Evolutionary conservation across 1,140 invertebrate species (phyloP).

Genomic region (Calephelis virginiensis): DNA sequence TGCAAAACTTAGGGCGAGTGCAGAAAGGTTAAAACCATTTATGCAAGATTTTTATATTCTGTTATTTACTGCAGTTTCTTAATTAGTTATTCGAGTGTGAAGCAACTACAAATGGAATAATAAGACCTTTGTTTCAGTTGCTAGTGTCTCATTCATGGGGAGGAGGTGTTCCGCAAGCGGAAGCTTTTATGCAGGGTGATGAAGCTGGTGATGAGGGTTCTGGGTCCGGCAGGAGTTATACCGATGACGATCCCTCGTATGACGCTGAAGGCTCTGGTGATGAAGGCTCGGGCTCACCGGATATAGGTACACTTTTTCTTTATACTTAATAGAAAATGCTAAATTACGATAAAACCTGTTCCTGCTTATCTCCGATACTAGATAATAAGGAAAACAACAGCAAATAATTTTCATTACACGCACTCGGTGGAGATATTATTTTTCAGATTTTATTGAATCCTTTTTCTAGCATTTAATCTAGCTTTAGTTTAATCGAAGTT

Average conservation of each 20-base stretch:
- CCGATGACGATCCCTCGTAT: constrained; percentile 54
- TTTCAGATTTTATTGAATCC: too few species aligned
- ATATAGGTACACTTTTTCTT: constrained; percentile 38
- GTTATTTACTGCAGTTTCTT: too few species aligned
- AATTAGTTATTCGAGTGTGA: neutral
- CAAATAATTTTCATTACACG: too few species aligned
- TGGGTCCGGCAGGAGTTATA: constrained; percentile 58
- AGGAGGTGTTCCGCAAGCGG: constrained; percentile 46
- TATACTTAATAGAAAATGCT: neutral
- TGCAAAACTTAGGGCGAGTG: too few species aligned
- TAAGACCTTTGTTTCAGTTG: constrained; percentile 39
- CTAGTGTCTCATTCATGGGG: constrained; percentile 57
- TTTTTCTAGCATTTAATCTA: too few species aligned
- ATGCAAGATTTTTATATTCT: too few species aligned
- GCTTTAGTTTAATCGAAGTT: too few species aligned
- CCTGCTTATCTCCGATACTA: too few species aligned
- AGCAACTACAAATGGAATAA: neutral
- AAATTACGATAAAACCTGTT: too few species aligned
- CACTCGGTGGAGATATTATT: too few species aligned
- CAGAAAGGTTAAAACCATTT: too few species aligned
- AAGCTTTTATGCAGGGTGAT: constrained; percentile 73
- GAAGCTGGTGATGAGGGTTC: constrained; percentile 67
- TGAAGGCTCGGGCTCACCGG: constrained; percentile 59
- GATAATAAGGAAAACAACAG: too few species aligned
- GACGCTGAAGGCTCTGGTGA: constrained; percentile 61